These are phyloP conservation scores for Sylvia borin DNA, from an alignment of 2,797 vertebrate genomes.

Conservation along the genomic window DNA sequence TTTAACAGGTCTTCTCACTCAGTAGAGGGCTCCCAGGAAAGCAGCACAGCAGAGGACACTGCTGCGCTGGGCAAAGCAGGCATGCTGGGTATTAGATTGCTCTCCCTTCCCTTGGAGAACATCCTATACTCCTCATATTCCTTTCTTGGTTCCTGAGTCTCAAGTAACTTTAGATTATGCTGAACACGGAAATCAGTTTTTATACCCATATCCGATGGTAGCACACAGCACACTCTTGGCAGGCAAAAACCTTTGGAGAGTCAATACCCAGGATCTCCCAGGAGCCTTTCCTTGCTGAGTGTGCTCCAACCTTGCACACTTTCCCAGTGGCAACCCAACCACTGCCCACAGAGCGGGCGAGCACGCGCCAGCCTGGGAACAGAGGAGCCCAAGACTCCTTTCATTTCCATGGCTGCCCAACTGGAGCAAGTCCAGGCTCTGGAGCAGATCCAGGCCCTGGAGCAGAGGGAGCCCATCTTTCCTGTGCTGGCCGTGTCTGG, in stretches of 20 bases:
- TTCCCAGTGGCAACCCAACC: background rate
- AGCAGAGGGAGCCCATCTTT: background rate
- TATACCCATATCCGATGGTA: background rate
- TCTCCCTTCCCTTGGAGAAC: background rate
- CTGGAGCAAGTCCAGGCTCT: background rate
- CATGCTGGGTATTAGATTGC: background rate
- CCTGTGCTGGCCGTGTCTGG: fast-evolving
- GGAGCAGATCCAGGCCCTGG: background rate
- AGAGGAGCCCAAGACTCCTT: background rate
- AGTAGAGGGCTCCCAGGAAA: background rate
- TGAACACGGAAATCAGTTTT: background rate
- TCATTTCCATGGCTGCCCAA: background rate
- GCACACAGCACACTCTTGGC: background rate
- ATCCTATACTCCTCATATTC: background rate
- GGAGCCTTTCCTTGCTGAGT: background rate
- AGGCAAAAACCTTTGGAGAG: background rate
- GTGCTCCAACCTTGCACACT: fast-evolving
- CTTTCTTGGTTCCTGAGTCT: background rate
- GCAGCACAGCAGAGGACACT: background rate
- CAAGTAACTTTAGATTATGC: slow-evolving; percentile 16
- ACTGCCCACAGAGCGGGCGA: fast-evolving
- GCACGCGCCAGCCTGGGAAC: background rate
- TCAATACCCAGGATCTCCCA: background rate
- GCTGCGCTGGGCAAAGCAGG: background rate
- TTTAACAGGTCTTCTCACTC: background rate